Base-by-base conservation (phyloP, 2,888 invertebrate genomes). In the Pharmacophagus antenor region DNA sequence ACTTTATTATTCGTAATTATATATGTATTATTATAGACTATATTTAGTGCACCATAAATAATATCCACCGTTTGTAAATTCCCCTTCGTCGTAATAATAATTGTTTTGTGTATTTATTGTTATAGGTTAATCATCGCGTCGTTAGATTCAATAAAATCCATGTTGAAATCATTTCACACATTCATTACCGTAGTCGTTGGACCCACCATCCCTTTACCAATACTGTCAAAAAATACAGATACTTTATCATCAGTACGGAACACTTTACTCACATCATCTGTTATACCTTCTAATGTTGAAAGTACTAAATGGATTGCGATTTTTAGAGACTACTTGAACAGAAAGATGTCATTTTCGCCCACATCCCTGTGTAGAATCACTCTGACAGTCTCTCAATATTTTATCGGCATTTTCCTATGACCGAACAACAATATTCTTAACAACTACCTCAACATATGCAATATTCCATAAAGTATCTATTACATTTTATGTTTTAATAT, bases 41-140 rank as follows among this genome's bases (percentile, higher is more conserved):
- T 23, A 37, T 47, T 49, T 47, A 15, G 25, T 20, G 2, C 37
- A 21, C 15, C 4, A 1, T 42, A 17, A 18, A 7, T 44, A 27
- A 18, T 44, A 18, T 8, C 18, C 18, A n/a, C 42, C 18, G 0
- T 18, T 37, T 52, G 22, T 31, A 46, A 10, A 31, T 8, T 3
- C n/a, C 37, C n/a, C n/a, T 46, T 12, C 47, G 20, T 59, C 51
- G 37, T 50, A 56, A 25, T 60, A 51, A 21, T 55, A 60, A 60
- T 47, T 63, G 64, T 62, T 62, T 47, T 61, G 65, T 66, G 70
- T 76, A 77, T 84, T 81, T 81, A 77, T 87, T 88, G 89, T 90
- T 90, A 84, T 89, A 90, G 90, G 89, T 90, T 88, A 74, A 82
- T 87, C 87, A 76, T 75, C 85, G 82, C 86, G 71, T 80, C 88